Base-by-base conservation (phyloP, 2,888 invertebrate genomes). In the Trachelus tabidus region DNA sequence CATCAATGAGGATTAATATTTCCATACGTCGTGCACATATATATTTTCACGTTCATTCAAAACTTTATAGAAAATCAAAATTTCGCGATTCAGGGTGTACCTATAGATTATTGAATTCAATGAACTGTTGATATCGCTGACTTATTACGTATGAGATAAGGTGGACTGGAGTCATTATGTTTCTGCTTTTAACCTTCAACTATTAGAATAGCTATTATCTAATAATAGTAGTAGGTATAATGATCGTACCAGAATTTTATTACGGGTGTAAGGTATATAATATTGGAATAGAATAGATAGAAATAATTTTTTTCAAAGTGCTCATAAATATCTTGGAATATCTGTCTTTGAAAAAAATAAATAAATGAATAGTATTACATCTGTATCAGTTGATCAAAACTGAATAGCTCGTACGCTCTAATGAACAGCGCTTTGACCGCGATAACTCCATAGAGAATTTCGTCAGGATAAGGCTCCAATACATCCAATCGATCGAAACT, bases 1-100 rank as follows among this genome's bases (percentile, higher is more conserved):
- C 69, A n/a, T 73, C 68, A 56, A 75, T 68, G 68, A 12, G 75
- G 76, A 77, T 79, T 76, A 75, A 76, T 77, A 79, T 79, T 76
- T 77, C 76, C 76, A 69, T n/a, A 69, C 56, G 23, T 56, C 23
- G 56, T 23, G 1, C 15, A 6, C 56, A 23, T 23, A 56, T 56
- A 56, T 56, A 3, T 56, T 23, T 56, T 56, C 56, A 56, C 23
- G 56, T 56, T 56, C 9, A 56, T 56, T 56, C 56, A 9, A 56
- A 23, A 56, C 23, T 56, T 56, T 15, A 23, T 56, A 56, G 23
- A 56, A 56, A 56, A 56, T 23, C 23, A 23, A 15, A 15, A 56
- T 56, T 3, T 9, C 56, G 6, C 56, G 56, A 56, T 56, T 56
- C 23, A 23, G 6, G 9, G 23, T 56, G 23, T 56, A 56, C 6